Percentiles rank a stretch among this genome's conserved stretches.
Conservation (phyloP, 2,113 vertebrate species). For the Muscicapa adusta region DNA sequence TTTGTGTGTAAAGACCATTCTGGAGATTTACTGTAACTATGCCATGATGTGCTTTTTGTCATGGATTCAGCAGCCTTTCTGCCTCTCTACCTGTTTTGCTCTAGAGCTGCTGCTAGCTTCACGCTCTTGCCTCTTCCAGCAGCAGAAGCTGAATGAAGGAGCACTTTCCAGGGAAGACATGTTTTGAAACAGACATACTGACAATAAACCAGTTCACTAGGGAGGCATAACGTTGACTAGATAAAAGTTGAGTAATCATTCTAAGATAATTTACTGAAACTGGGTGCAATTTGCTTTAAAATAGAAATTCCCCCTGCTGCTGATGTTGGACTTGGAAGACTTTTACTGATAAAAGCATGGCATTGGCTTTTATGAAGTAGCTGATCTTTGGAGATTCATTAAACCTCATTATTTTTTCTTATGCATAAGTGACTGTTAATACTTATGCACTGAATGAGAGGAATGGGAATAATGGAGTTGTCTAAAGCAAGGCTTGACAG, state of each 20-base stretch:
- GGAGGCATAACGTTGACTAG: constrained; percentile 53
- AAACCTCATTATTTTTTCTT: constrained; percentile 43
- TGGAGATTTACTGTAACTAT: constrained; percentile 69
- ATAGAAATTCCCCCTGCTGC: constrained; percentile 31
- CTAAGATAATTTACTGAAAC: constrained; percentile 54
- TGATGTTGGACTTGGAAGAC: constrained; percentile 18
- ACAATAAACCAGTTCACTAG: constrained; percentile 54
- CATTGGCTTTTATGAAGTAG: constrained; percentile 39
- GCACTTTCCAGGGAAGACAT: constrained; percentile 68
- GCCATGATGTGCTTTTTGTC: constrained; percentile 67
- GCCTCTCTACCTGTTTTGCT: constrained; percentile 69
- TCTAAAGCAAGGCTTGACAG: not conserved
- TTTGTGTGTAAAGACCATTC: constrained; percentile 53
- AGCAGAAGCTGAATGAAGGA: constrained; percentile 52
- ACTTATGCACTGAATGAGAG: not conserved
- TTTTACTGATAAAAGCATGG: constrained; percentile 38
- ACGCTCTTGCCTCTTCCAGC: constrained; percentile 66
- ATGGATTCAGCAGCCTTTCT: constrained; percentile 56
- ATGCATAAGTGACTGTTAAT: constrained; percentile 29
- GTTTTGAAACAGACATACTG: constrained; percentile 61
- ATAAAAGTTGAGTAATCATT: constrained; percentile 64
- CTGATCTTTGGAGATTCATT: constrained; percentile 51
- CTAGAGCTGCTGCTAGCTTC: constrained; percentile 70
- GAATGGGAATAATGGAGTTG: not conserved
- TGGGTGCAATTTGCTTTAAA: constrained; percentile 58